Conservation (phyloP, 2,797 vertebrate genomes). For the Lutjanus campechanus region DNA sequence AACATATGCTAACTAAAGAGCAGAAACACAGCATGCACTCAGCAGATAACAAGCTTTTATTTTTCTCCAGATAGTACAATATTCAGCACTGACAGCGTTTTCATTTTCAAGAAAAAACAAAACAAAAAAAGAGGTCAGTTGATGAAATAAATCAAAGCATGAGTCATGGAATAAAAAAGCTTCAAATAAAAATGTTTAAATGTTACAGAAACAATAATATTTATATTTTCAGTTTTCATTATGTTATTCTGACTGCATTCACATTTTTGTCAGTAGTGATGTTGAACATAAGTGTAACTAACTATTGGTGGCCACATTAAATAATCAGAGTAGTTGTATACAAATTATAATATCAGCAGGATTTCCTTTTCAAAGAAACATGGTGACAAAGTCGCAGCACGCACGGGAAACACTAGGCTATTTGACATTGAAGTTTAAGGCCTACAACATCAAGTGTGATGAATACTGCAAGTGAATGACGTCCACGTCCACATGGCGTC, state of each 20-base stretch:
- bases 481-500: conserved; percentile 1
- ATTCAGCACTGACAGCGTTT: conserved; percentile 26
- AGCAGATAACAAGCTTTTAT: conserved; percentile 60
- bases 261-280: conserved; percentile 4
- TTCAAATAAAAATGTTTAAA: conserved; percentile 42
- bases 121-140: conserved; percentile 17
- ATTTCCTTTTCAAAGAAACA: not conserved
- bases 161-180: conserved; percentile 46
- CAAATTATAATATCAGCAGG: not conserved
- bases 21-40: not conserved
- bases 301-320: not conserved
- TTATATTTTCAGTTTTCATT: conserved; percentile 5
- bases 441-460: conserved; percentile 60
- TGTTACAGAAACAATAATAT: conserved; percentile 19
- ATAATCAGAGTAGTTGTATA: not conserved
- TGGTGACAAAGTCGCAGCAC: conserved; percentile 17
- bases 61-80: conserved; percentile 32
- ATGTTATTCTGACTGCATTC: conserved; percentile 3
- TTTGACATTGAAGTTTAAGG: conserved; percentile 65
- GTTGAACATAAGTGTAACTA: not conserved
- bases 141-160: conserved; percentile 32
- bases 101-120: conserved; percentile 18
- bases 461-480: conserved; percentile 17
- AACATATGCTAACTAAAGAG: conserved; percentile 11
- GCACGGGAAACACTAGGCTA: conserved; percentile 26